Conservation (phyloP, 2,797 vertebrate species). For the Liasis olivaceus region DNA sequence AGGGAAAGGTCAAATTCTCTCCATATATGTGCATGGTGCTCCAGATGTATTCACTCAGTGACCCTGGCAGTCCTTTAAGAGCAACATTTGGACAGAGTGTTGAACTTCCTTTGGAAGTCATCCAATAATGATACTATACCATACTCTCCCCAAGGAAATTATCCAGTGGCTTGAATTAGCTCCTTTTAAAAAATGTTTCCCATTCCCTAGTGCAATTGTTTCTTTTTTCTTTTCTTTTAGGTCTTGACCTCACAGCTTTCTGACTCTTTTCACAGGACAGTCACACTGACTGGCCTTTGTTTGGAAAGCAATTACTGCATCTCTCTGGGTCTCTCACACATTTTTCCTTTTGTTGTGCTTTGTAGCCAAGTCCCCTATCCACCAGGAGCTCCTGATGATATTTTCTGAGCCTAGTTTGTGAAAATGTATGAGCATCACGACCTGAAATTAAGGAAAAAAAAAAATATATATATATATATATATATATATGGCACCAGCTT, state of each 20-base stretch:
- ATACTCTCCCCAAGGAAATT: not conserved
- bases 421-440: not conserved
- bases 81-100: constrained; percentile 19
- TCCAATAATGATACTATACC: not conserved
- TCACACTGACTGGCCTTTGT: constrained; percentile 40
- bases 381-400: not conserved
- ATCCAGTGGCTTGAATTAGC: constrained; percentile 15
- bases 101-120: constrained; percentile 16
- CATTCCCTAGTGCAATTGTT: not conserved
- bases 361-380: not conserved
- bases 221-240: not conserved
- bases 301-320: constrained; percentile 41
- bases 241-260: constrained; percentile 29
- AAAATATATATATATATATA: too few species aligned
- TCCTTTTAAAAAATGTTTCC: constrained; percentile 34
- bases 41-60: constrained; percentile 3
- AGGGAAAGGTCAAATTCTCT: constrained; percentile 12
- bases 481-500: not conserved
- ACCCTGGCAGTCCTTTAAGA: not conserved
- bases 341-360: constrained; percentile 14
- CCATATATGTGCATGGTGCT: not conserved
- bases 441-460: not conserved
- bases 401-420: not conserved
- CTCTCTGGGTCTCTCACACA: constrained; percentile 19
- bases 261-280: not conserved